Evolutionary conservation across 2,797 vertebrate genomes (phyloP), one percentile per base, ranked within the genome.

Genomic region (Crocidura indochinensis): DNA sequence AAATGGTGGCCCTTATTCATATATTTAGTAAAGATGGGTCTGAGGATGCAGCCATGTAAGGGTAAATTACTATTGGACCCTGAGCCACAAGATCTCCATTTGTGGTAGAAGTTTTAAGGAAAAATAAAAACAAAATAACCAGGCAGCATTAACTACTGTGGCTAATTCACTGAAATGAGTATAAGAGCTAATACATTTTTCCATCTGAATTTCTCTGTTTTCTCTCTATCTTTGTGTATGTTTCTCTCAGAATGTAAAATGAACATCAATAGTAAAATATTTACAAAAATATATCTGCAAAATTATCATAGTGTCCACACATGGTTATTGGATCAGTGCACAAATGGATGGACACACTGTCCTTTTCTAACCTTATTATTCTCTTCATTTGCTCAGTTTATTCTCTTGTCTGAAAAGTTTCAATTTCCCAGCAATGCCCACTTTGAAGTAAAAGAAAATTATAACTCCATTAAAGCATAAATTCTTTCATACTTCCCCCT

Each of bases 361-460:
- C 46, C 38, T 79, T 72, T 78, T 26, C 65, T 69, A 91, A 75
- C 29, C 22, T 24, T 64, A 15, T 53, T 83, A 76, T 68, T 85
- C 46, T 51, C 26, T 10, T 87, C 29, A 80, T 38, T 38, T 38
- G 38, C 38, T 2, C 38, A 2, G 27, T 29, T 17, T n/a, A 29
- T 38, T 44, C n/a, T 80, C 60, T 29, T 31, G 4, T n/a, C 51
- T 17, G 17, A 12, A 53, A 47, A 73, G 10, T 51, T 74, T 82
- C 78, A 72, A 67, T 68, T 8, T 62, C 53, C 17, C 26, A 60
- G 11, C 2, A 53, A 75, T 87, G 38, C 5, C 20, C 29, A 62
- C 46, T 68, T 10, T 53, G 71, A 69, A 3, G 46, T 20, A 2
- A 26, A 84, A 84, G 64, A 53, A 27, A 82, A 29, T 76, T 11